Evolutionary conservation across 2,797 vertebrate species (phyloP).

Genomic region (Stomatorhinus walkeri): DNA sequence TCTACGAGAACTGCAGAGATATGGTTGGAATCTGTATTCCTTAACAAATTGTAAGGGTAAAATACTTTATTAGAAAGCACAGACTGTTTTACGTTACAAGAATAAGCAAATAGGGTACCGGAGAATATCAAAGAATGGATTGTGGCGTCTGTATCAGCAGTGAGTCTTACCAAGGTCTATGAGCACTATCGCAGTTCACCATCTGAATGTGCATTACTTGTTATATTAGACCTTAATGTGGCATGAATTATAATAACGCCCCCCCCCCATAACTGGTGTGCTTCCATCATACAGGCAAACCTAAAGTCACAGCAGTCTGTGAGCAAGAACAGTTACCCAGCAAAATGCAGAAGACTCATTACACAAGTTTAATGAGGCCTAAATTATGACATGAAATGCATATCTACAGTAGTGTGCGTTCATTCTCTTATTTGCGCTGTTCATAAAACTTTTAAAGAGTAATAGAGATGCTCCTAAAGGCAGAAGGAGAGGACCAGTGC

Average conservation of each 20-base stretch:
- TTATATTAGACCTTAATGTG: conserved; percentile 4
- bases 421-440: neutral
- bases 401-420: neutral
- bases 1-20: neutral
- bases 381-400: neutral
- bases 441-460: neutral
- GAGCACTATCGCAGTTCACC: neutral
- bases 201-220: neutral
- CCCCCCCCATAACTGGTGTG: neutral
- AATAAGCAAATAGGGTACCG: neutral
- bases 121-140: neutral
- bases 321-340: neutral
- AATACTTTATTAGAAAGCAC: neutral
- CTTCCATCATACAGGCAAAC: neutral
- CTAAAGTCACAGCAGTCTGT: neutral
- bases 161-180: neutral
- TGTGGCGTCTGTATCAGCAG: neutral
- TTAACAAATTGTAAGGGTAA: neutral
- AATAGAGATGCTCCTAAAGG: no score
- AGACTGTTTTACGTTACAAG: neutral
- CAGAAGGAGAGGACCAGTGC: neutral
- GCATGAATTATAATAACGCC: neutral
- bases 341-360: neutral
- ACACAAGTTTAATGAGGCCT: neutral
- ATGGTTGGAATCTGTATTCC: neutral